Evolutionary conservation across 2,113 vertebrate genomes (phyloP).

Genomic region (Phaethon lepturus): DNA sequence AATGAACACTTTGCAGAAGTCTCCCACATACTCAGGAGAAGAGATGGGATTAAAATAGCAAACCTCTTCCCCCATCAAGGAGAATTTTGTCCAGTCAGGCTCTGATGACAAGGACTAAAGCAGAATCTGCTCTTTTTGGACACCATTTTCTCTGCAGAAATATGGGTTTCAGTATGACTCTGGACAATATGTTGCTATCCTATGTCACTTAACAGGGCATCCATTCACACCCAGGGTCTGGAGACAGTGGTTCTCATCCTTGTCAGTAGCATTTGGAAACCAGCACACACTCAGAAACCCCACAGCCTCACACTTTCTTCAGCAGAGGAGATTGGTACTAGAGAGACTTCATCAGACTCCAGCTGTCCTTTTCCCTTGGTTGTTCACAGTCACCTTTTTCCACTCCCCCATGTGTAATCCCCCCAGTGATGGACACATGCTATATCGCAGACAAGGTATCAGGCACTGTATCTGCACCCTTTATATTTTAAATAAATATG

Average conservation of each 20-base stretch:
- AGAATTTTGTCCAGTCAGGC: background rate
- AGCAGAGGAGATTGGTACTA: background rate
- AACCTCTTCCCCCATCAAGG: background rate
- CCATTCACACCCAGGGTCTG: background rate
- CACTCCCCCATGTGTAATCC: fast-evolving
- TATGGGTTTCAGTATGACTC: background rate
- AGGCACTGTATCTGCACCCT: background rate
- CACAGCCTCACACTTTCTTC: background rate
- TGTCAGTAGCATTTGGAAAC: background rate
- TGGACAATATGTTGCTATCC: background rate
- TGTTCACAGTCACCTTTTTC: background rate
- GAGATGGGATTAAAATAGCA: background rate
- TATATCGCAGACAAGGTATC: background rate
- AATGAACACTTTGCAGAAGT: background rate
- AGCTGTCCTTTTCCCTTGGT: background rate
- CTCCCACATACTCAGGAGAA: background rate
- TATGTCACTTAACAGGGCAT: background rate
- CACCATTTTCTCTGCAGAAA: background rate
- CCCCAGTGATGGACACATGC: fast-evolving
- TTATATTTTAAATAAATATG: background rate
- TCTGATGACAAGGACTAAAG: background rate
- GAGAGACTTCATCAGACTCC: background rate
- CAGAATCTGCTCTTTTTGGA: background rate
- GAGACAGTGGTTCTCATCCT: background rate
- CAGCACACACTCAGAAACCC: background rate